Evolutionary conservation across 2,113 vertebrate species (phyloP).

Genomic region (Daboia siamensis): DNA sequence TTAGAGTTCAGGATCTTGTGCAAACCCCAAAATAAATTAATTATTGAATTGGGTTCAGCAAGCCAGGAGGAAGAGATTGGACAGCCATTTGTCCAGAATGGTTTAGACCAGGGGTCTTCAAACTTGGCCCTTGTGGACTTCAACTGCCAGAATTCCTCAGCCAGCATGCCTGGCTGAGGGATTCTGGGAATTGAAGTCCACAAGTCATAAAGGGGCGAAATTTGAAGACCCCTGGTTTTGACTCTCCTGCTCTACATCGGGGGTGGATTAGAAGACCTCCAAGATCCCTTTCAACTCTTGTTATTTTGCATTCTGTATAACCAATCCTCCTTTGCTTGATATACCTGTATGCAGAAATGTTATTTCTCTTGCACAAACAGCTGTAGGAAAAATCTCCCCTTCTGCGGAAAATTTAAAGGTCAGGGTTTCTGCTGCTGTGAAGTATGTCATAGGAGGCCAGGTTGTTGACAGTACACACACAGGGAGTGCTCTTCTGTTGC

Average conservation of each 20-base stretch:
- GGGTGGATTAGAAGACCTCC: neutral
- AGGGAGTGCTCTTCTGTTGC: neutral
- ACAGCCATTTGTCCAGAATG: neutral
- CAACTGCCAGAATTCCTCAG: too few species aligned
- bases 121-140: too few species aligned
- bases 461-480: conserved; percentile 13
- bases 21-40: neutral
- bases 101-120: neutral
- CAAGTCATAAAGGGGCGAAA: too few species aligned
- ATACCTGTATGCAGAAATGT: neutral
- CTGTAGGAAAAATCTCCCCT: neutral
- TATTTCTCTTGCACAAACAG: too few species aligned
- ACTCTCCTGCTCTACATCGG: neutral
- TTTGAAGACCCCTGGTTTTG: too few species aligned
- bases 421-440: neutral
- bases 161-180: too few species aligned
- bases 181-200: too few species aligned
- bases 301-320: neutral
- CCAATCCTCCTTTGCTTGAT: neutral
- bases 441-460: neutral
- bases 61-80: neutral
- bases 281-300: neutral
- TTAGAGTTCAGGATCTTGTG: neutral
- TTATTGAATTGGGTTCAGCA: neutral
- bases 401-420: neutral